Evolutionary conservation across 2,797 vertebrate genomes (phyloP).

Genomic region (Emydoidea blandingii): DNA sequence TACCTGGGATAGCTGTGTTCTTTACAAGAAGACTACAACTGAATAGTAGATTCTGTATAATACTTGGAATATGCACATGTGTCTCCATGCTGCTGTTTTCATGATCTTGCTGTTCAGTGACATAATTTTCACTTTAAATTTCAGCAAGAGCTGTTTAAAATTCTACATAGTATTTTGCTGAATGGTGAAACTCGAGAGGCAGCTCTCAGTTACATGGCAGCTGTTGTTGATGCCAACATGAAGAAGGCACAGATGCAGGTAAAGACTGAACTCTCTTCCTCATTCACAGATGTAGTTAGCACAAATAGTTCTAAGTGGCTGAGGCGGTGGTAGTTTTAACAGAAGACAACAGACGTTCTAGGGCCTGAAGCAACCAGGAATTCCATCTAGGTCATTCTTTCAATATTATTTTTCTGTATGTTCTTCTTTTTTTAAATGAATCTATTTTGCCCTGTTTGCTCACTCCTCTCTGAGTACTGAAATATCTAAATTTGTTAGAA

Average conservation of each 20-base stretch:
- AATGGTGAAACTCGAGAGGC: constrained; percentile 97
- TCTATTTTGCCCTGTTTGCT: background rate
- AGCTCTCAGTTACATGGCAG: constrained; percentile 96
- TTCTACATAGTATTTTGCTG: constrained; percentile 94
- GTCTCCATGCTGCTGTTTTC: background rate
- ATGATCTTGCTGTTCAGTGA: background rate
- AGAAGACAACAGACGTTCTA: background rate
- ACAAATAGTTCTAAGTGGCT: background rate
- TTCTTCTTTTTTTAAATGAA: background rate
- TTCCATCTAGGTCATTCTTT: background rate
- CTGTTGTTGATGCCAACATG: constrained; percentile 96
- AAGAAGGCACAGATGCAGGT: constrained; percentile 99
- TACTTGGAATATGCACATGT: background rate
- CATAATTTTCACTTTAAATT: constrained; percentile 45
- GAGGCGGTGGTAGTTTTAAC: background rate
- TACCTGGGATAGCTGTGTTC: background rate
- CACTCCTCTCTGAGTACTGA: background rate
- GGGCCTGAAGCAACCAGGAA: background rate
- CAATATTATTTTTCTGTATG: background rate
- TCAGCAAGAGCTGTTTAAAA: constrained; percentile 97
- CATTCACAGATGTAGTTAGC: rapidly evolving
- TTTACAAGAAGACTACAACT: background rate
- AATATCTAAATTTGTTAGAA: background rate
- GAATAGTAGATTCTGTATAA: background rate
- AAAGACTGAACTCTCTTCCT: background rate